Evolutionary conservation across 2,888 invertebrate species (phyloP), one percentile per base, ranked within the genome.

Genomic region (Drosophila limbata): DNA sequence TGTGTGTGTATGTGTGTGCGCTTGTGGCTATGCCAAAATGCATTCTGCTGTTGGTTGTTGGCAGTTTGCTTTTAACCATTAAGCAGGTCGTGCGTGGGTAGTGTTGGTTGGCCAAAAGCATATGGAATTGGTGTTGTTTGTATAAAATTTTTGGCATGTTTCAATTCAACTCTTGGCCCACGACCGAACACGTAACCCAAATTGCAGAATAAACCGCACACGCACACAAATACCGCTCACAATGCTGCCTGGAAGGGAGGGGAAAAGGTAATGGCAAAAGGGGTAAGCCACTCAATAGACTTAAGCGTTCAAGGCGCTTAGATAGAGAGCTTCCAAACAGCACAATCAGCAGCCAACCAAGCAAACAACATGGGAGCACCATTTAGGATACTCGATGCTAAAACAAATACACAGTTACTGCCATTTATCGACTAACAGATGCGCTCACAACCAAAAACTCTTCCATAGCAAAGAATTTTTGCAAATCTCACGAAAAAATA

Each of bases 171-270:
- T 55, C 25, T 55, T 66, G 73, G 61, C 66, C 65, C 79, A 44
- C 42, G 68, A 66, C 66, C 72, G 62, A 88, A 88, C 84, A 88
- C 84, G 84, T 85, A 85, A 88, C 88, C 83, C 67, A 80, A 88
- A 85, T 88, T 88, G 77, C 83, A 68, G 70, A 88, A 83, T 85
- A 88, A 85, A 77, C 88, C 85, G 74, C 83, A 88, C 64, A 65
- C 74, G 69, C 73, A 72, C 71, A 56, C 45, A 4, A 51, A 40
- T 39, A 31, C 39, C 28, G 13, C 37, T 56, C 57, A 31, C 50
- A n/a, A 21, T 1, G 19, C 9, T 28, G 37, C 8, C 35, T 15
- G 15, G 5, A 6, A 6, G 33, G 44, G 33, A 5, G 4, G 19
- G 35, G 10, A 9, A 15, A 15, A 3, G 17, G 44, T 31, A 11